Percentiles rank a stretch among this genome's conserved stretches.
These are phyloP conservation scores for Ceratitis capitata DNA, from an alignment of 1,140 invertebrate genomes.

Conservation along the genomic window DNA sequence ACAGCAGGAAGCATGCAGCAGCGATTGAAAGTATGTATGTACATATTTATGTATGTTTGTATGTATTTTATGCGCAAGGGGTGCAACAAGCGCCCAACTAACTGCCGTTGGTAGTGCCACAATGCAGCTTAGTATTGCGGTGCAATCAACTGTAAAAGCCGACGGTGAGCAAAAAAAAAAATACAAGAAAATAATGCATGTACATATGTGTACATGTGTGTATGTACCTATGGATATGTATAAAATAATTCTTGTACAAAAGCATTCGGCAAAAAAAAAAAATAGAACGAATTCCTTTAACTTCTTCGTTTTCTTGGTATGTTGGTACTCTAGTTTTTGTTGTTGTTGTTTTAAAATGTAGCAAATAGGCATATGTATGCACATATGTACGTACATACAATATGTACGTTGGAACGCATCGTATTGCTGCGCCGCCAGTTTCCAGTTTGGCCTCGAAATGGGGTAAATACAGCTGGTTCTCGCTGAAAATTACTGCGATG, in stretches of 20 bases:
- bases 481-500: neutral
- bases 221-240: too few relatives aligned
- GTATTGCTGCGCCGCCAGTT: neutral
- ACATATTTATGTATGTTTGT: too few relatives aligned
- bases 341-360: neutral
- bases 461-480: neutral
- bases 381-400: neutral
- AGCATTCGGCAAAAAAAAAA: neutral
- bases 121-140: neutral
- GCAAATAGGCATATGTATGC: neutral
- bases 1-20: too few relatives aligned
- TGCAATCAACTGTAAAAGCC: constrained; percentile 20
- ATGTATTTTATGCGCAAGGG: neutral
- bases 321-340: neutral
- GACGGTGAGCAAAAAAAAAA: neutral
- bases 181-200: too few relatives aligned
- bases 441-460: neutral
- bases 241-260: neutral
- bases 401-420: neutral
- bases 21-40: too few relatives aligned
- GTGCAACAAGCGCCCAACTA: constrained; percentile 3
- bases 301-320: neutral
- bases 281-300: neutral
- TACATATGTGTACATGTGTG: too few relatives aligned
- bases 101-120: neutral